Evolutionary conservation across 2,797 vertebrate genomes (phyloP).

Genomic region (Neomorphus geoffroyi): DNA sequence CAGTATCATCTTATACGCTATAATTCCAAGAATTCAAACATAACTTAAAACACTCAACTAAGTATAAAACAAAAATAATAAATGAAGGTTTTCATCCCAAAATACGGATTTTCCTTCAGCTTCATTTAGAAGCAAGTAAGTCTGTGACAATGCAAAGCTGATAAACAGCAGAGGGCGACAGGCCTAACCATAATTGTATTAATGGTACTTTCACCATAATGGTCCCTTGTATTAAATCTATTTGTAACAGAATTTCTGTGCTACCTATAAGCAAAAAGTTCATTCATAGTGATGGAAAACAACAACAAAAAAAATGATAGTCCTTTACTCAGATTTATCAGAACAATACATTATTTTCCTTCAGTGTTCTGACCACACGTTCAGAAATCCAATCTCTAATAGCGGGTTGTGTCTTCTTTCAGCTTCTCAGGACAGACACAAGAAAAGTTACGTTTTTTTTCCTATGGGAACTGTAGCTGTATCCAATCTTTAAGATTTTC

Average conservation of each 20-base stretch:
- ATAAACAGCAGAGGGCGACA: neutral
- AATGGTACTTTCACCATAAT: neutral
- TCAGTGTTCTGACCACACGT: neutral
- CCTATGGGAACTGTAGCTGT: neutral
- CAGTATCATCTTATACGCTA: neutral
- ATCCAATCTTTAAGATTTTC: neutral
- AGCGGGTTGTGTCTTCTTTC: neutral
- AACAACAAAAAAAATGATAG: neutral
- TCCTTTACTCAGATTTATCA: neutral
- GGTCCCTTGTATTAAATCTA: neutral
- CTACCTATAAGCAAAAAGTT: neutral
- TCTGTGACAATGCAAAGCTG: neutral
- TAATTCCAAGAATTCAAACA: neutral
- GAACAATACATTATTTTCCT: neutral
- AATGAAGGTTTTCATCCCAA: neutral
- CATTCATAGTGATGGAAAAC: neutral
- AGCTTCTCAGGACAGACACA: neutral
- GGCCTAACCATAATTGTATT: neutral
- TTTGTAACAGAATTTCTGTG: neutral
- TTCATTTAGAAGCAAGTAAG: neutral
- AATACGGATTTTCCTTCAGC: neutral
- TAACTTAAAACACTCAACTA: neutral
- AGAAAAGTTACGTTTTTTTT: neutral
- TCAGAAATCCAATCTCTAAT: neutral
- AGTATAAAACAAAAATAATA: neutral